Base-by-base conservation (phyloP, 2,113 vertebrate species). In the Leptodactylus fuscus region DNA sequence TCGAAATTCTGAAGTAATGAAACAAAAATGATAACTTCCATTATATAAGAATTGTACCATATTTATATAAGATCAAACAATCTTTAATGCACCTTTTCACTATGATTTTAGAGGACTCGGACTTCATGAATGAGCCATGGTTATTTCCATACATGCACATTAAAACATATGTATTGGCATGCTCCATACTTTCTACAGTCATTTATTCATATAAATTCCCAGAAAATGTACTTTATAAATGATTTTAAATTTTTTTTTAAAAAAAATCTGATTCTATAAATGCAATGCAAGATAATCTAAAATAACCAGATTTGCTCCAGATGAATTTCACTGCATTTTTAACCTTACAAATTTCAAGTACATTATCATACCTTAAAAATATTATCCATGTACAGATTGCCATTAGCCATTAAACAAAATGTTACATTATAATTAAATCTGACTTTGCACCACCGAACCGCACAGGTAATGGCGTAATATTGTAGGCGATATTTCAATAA, bases 401-500 rank as follows among this genome's bases (percentile, higher is more conserved):
- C 55, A 62, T 80, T 44, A 80, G 36, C 77, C 44, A 62, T 62
- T 29, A 80, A 44, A 41, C 44, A 27, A 58, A 80, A 62, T 80
- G 55, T 80, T 62, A 58, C 15, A 24, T 62, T 41, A 44, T 62
- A 80, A 80, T 62, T 58, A 62, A 80, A 36, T 24, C 34, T 80
- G 53, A 60, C 77, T 62, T 80, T 62, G 55, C 38, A 44, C 22
- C 34, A 44, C 16, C 16, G 27, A 38, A 1, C 36, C 36, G 20
- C 53, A 29, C 34, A 29, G 7, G 53, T 80, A 80, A 80, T 62
- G 55, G 53, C 77, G n/a, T 81, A 46, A 46, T 46, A 81, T 69
- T 32, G 60, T 9, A 41, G 77, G 77, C 36, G 3, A 41, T 80
- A 80, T 80, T 60, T 80, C 77, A 80, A 80, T 80, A 80, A 46